Evolutionary conservation across 2,888 invertebrate species (phyloP).

Genomic region (Plebejus melissa): DNA sequence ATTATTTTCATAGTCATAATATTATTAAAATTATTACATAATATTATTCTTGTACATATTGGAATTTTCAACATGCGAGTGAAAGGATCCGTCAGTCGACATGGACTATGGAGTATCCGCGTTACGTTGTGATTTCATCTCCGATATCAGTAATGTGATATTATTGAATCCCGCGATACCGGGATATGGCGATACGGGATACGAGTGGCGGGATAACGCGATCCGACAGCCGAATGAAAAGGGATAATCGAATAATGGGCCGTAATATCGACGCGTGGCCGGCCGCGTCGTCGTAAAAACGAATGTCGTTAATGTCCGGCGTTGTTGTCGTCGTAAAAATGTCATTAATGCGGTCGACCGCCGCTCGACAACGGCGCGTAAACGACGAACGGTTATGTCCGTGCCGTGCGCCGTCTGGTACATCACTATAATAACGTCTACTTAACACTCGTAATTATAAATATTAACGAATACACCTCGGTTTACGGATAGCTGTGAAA

Average conservation of each 20-base stretch:
- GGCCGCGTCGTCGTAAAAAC: constrained; percentile 3
- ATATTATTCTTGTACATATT: neutral
- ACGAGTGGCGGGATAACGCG: neutral
- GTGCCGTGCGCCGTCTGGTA: neutral
- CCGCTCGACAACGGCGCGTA: neutral
- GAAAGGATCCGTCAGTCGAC: neutral
- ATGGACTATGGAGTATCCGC: neutral
- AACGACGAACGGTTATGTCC: neutral
- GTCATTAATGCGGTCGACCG: constrained; percentile 2
- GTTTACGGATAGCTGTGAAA: too few species aligned
- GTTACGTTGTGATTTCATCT: neutral
- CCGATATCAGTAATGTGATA: neutral
- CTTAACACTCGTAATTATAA: neutral
- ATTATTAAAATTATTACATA: too few species aligned
- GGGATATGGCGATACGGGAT: neutral
- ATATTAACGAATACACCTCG: neutral
- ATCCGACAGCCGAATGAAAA: constrained; percentile 9
- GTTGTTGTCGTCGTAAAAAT: constrained; percentile 12
- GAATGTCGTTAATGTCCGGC: constrained; percentile 1
- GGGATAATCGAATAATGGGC: constrained; percentile 18
- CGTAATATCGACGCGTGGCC: neutral
- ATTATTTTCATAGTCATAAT: too few species aligned
- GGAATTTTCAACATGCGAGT: neutral
- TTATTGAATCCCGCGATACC: neutral
- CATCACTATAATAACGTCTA: neutral